Evolutionary conservation across 2,113 vertebrate species (phyloP).

Genomic region (Thinocorus orbignyianus): DNA sequence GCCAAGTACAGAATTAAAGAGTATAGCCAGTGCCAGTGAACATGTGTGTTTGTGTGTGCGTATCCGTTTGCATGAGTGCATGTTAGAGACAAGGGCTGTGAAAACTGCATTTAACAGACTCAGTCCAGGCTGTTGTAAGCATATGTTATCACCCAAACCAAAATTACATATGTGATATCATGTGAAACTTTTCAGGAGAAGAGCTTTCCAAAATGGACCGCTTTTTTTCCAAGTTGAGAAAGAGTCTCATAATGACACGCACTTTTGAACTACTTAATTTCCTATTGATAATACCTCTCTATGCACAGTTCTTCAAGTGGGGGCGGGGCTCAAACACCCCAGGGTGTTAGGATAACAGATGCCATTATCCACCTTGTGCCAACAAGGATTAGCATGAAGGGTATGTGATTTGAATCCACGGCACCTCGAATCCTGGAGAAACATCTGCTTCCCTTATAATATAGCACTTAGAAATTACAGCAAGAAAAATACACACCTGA

Average conservation of each 20-base stretch:
- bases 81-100: background rate
- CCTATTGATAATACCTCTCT: background rate
- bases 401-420: slow-evolving; percentile 51
- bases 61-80: background rate
- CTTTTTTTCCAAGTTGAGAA: background rate
- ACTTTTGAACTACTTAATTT: background rate
- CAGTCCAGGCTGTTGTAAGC: background rate
- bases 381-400: slow-evolving; percentile 56
- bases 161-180: background rate
- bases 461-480: background rate
- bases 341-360: slow-evolving; percentile 36
- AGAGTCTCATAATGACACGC: background rate
- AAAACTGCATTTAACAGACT: background rate
- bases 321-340: background rate
- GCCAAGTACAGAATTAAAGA: background rate
- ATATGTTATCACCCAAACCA: background rate
- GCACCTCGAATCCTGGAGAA: slow-evolving; percentile 35
- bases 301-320: background rate
- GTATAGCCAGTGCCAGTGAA: background rate
- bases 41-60: background rate
- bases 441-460: slow-evolving; percentile 42
- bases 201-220: background rate
- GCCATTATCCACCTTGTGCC: slow-evolving; percentile 37
- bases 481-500: background rate
- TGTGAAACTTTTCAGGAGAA: background rate